Percentiles rank a stretch among this genome's conserved stretches.
phyloP scores from a whole-genome alignment of 2,113 vertebrate genomes.

The Eleginops maclovinus region DNA sequence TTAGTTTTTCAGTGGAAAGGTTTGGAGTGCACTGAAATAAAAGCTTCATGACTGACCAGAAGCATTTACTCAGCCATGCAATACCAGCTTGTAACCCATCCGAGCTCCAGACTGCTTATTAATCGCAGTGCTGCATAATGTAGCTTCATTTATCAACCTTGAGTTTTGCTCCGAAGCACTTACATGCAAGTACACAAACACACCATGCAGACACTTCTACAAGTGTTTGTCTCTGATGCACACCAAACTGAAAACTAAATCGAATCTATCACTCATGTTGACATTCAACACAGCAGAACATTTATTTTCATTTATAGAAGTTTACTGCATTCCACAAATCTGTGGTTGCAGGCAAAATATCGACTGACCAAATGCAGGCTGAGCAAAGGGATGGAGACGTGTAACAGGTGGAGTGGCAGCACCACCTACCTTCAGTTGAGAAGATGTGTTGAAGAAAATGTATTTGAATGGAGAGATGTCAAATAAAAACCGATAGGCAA shows the following conservation, averaged over 20 bases:
- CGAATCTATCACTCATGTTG: conserved; percentile 14
- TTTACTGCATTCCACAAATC: conserved; percentile 50
- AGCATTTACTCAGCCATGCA: conserved; percentile 14
- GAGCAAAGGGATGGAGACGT: neutral
- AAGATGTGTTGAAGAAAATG: neutral
- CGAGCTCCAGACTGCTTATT: conserved; percentile 8
- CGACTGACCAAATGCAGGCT: neutral
- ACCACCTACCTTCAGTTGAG: conserved; percentile 48
- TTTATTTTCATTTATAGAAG: conserved; percentile 44
- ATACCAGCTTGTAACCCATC: conserved; percentile 41
- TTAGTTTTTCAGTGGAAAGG: conserved; percentile 16
- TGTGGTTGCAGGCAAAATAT: conserved; percentile 41
- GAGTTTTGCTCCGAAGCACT: neutral
- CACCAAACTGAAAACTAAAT: conserved; percentile 3
- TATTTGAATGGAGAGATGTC: neutral
- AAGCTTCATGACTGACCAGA: conserved; percentile 37
- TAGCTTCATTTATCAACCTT: neutral
- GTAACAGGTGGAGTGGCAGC: conserved; percentile 33
- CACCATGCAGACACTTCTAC: neutral
- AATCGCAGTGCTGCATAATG: neutral
- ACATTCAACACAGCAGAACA: conserved; percentile 37
- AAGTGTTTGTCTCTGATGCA: neutral
- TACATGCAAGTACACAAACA: conserved; percentile 17
- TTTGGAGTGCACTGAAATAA: conserved; percentile 28
- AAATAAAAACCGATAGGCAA: neutral